A percentile compares a stretch with the other conserved stretches of the same genome.
These are phyloP conservation scores for Myripristis jacobus DNA, from an alignment of 2,797 vertebrate genomes.

Conservation along the genomic window DNA sequence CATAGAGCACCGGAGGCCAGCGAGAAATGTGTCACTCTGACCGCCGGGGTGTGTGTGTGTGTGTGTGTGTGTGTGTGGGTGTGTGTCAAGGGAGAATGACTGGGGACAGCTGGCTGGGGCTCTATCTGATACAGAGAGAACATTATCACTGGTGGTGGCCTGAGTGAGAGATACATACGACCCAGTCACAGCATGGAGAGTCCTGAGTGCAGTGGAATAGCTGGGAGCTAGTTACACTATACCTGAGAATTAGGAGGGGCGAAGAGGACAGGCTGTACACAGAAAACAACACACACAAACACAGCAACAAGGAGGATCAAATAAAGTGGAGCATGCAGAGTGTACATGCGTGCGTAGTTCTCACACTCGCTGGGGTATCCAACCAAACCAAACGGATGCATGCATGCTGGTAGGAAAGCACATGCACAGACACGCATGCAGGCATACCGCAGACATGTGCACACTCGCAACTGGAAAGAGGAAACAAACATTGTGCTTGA, in stretches of 20 bases:
- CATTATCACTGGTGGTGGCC: conserved; percentile 71
- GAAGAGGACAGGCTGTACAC: conserved; percentile 57
- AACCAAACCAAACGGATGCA: conserved; percentile 2
- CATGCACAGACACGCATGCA: neutral
- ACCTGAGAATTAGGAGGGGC: conserved; percentile 63
- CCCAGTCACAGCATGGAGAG: conserved; percentile 54
- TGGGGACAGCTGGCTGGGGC: conserved; percentile 79
- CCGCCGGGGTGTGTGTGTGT: conserved; percentile 16
- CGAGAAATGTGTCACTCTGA: conserved; percentile 74
- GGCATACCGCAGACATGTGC: neutral
- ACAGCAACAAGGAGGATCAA: conserved; percentile 77
- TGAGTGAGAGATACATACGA: conserved; percentile 61
- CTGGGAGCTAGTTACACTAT: conserved; percentile 70
- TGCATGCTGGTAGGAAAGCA: neutral
- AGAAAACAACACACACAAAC: conserved; percentile 76
- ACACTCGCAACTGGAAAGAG: conserved; percentile 1
- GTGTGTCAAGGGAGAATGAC: conserved; percentile 76
- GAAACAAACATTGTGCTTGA: neutral
- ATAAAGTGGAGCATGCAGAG: conserved; percentile 52
- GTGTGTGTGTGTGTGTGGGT: conserved; percentile 56
- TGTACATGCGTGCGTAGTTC: conserved; percentile 22
- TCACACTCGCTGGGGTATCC: neutral
- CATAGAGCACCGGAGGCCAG: conserved; percentile 64
- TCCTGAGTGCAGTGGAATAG: conserved; percentile 73
- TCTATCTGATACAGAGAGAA: conserved; percentile 78